These are phyloP conservation scores for Drosophila pruinosa DNA, from an alignment of 1,140 invertebrate genomes.

Conservation along the genomic window DNA sequence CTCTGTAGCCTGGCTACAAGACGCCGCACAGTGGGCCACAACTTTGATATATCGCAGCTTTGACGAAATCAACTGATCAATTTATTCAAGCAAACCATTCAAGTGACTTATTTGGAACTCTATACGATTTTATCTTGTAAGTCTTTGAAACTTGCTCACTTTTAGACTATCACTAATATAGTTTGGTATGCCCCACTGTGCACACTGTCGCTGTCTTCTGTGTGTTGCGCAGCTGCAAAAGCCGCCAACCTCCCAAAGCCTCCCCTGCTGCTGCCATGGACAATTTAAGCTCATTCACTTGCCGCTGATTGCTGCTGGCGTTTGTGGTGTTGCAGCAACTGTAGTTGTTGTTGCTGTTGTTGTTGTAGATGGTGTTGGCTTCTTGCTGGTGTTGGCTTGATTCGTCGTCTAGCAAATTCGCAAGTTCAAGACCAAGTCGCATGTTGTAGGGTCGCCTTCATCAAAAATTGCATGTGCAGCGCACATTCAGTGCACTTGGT, in stretches of 20 bases:
- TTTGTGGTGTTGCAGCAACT: constrained; percentile 40
- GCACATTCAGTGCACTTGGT: constrained; percentile 25
- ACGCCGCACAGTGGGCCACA: neutral
- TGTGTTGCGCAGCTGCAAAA: neutral
- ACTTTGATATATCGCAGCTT: too few relatives aligned
- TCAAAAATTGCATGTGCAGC: constrained; percentile 62
- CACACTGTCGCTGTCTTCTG: neutral
- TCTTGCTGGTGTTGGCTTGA: constrained; percentile 38
- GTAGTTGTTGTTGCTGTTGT: constrained; percentile 30
- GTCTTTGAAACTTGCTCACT: too few relatives aligned
- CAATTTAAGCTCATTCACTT: constrained; percentile 81
- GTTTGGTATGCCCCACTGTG: neutral
- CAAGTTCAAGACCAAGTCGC: constrained; percentile 70
- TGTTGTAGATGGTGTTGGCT: constrained; percentile 25
- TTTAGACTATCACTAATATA: too few relatives aligned
- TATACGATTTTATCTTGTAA: too few relatives aligned
- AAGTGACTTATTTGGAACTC: too few relatives aligned
- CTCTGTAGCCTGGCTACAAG: constrained; percentile 6
- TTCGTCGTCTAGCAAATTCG: constrained; percentile 75
- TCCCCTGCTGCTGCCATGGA: constrained; percentile 39
- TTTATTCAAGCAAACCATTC: too few relatives aligned
- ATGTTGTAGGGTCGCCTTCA: constrained; percentile 52
- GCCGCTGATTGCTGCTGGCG: constrained; percentile 76
- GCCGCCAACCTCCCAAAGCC: neutral
- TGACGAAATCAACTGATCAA: too few relatives aligned